phyloP scores from a whole-genome alignment of 2,888 invertebrate genomes.

The Xestia xanthographa region DNA sequence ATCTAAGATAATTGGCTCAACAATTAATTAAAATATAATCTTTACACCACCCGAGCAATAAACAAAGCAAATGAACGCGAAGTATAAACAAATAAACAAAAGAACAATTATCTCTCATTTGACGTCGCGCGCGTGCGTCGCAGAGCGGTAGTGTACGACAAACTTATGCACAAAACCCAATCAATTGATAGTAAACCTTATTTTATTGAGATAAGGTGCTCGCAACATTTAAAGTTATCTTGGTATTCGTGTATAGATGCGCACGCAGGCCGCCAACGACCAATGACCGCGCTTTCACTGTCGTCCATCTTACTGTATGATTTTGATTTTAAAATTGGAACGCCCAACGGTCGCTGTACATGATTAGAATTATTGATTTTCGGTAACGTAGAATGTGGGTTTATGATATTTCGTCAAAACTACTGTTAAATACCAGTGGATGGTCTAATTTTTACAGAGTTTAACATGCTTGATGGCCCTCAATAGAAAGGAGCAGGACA shows the following conservation, averaged over 20 bases:
- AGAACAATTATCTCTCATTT: constrained; percentile 87
- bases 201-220: not conserved
- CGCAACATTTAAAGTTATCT: constrained; percentile 46
- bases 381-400: constrained; percentile 23
- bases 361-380: constrained; percentile 65
- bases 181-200: constrained; percentile 38
- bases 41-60: constrained; percentile 60
- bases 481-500: not conserved
- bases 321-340: constrained; percentile 86
- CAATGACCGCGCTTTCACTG: constrained; percentile 90
- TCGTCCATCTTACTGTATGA: constrained; percentile 82
- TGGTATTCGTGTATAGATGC: constrained; percentile 81
- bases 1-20: constrained; percentile 35
- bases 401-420: constrained; percentile 37
- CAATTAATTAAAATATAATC: constrained; percentile 59
- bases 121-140: constrained; percentile 81
- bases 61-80: constrained; percentile 62
- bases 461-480: not conserved
- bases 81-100: constrained; percentile 83
- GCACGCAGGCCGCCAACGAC: constrained; percentile 86
- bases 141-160: constrained; percentile 71
- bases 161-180: constrained; percentile 26
- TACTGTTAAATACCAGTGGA: not conserved
- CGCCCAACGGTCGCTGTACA: constrained; percentile 73
- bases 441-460: not conserved